Evolutionary conservation across 1,140 invertebrate species (phyloP).

Genomic region (Diachasma alloeum): DNA sequence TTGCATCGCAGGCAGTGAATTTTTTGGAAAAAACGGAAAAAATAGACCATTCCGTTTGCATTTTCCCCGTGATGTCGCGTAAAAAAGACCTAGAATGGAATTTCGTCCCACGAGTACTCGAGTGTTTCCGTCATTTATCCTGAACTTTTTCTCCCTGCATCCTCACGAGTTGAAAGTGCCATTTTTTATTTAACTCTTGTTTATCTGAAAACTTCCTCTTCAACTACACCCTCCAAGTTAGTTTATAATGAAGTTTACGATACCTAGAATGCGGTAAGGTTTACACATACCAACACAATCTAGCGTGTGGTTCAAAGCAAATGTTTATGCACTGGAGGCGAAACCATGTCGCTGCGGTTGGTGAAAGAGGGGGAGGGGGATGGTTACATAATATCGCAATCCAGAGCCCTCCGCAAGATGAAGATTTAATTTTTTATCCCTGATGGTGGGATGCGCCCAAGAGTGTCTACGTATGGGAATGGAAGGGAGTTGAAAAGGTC

Average conservation of each 20-base stretch:
- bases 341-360: background rate
- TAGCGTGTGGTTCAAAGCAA: slow-evolving; percentile 14
- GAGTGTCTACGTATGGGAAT: background rate
- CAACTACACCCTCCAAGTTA: background rate
- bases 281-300: background rate
- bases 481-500: background rate
- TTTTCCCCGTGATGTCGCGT: no score
- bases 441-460: background rate
- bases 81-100: no score
- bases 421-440: slow-evolving; percentile 26
- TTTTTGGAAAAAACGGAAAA: no score
- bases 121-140: background rate
- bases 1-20: no score
- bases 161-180: background rate
- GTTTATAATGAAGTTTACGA: slow-evolving; percentile 3
- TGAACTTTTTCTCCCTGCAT: background rate
- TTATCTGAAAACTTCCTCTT: background rate
- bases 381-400: slow-evolving; percentile 9
- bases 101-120: no score
- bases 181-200: background rate
- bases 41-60: no score
- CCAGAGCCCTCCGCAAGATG: background rate
- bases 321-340: slow-evolving; percentile 23
- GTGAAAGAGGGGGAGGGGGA: no score
- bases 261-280: background rate